phyloP scores from a whole-genome alignment of 1,140 invertebrate species.

The Lucilia sericata region DNA sequence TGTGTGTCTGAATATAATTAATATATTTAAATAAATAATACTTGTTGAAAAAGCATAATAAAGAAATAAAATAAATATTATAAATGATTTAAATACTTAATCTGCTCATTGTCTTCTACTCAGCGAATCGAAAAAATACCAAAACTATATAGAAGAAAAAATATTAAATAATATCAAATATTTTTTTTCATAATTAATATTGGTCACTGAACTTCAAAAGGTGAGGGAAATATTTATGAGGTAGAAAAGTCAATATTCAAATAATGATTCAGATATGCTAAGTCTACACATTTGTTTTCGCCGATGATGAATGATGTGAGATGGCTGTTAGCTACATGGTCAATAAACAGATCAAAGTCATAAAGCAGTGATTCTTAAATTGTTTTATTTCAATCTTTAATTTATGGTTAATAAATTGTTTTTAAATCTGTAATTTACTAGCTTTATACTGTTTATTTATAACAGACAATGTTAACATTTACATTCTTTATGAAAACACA shows the following conservation, averaged over 20 bases:
- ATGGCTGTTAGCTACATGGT: not conserved
- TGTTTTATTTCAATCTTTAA: not conserved
- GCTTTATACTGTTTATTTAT: too few species aligned
- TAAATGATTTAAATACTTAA: conserved; percentile 25
- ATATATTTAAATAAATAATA: not conserved
- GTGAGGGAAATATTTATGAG: not conserved
- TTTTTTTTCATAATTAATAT: not conserved
- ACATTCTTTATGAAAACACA: too few species aligned
- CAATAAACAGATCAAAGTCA: not conserved
- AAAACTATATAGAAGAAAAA: not conserved
- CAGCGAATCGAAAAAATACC: not conserved
- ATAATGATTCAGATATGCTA: conserved; percentile 3
- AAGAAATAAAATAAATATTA: not conserved
- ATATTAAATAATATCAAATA: not conserved
- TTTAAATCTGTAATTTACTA: too few species aligned
- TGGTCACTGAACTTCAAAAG: conserved; percentile 22
- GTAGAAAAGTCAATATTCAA: too few species aligned
- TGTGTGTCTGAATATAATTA: too few species aligned
- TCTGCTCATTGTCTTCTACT: not conserved
- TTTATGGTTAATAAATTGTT: too few species aligned
- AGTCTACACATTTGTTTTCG: not conserved
- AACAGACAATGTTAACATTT: too few species aligned
- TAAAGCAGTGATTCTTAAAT: not conserved
- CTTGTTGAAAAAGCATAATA: conserved; percentile 8
- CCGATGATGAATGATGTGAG: not conserved